Percentiles rank a stretch among this genome's conserved stretches.
phyloP scores from a whole-genome alignment of 2,113 vertebrate genomes.

The Puffinus mauretanicus region DNA sequence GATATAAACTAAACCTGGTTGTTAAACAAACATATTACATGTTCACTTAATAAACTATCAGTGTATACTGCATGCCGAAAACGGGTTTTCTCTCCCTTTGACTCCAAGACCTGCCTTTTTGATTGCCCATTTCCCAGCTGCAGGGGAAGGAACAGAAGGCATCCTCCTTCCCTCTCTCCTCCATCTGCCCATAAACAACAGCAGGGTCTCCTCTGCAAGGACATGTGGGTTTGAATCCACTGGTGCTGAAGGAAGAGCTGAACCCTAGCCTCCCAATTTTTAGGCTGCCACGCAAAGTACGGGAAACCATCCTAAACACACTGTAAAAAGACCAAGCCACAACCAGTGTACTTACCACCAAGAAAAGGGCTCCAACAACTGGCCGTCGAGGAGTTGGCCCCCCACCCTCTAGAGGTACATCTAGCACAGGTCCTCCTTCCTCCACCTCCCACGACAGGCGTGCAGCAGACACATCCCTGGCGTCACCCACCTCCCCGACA shows the following conservation, averaged over 20 bases:
- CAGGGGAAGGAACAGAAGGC: neutral
- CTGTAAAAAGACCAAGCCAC: neutral
- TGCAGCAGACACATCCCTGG: neutral
- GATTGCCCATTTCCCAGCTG: neutral
- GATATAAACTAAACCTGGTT: neutral
- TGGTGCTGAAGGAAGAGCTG: neutral
- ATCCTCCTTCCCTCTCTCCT: neutral
- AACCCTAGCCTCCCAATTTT: neutral
- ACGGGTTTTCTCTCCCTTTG: neutral
- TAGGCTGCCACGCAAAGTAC: neutral
- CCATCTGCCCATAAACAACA: neutral
- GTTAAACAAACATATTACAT: neutral
- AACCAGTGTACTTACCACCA: neutral
- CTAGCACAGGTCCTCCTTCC: neutral
- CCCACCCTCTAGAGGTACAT: neutral
- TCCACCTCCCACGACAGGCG: rapidly evolving
- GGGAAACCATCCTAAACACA: neutral
- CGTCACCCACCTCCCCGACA: neutral
- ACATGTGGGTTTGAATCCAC: neutral
- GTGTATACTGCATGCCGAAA: neutral
- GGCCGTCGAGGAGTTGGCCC: too few relatives aligned
- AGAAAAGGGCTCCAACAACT: neutral
- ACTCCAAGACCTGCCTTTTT: neutral
- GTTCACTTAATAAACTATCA: neutral
- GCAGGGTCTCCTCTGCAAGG: neutral